Conservation (phyloP, 2,113 vertebrate genomes). For the Sylvilagus bachmani region DNA sequence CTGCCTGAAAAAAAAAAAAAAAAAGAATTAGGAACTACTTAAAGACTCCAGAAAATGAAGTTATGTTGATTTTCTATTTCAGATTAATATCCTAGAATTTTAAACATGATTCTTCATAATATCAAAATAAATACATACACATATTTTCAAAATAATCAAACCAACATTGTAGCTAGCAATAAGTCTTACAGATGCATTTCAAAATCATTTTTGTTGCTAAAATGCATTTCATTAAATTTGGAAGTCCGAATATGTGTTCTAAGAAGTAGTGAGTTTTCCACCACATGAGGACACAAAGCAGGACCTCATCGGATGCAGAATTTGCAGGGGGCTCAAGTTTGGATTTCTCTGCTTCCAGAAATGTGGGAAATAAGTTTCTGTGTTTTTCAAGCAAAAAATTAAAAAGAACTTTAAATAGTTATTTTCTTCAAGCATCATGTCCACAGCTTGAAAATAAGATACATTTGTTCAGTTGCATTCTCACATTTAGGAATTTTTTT, state of each 20-base stretch:
- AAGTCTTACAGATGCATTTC: not conserved
- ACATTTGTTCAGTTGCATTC: not conserved
- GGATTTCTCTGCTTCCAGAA: not conserved
- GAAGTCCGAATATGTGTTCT: not conserved
- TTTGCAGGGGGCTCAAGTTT: not conserved
- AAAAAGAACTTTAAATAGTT: not conserved
- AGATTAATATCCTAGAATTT: not conserved
- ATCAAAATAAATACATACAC: not conserved
- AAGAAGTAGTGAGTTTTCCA: not conserved
- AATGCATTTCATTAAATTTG: not conserved
- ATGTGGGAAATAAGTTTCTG: not conserved
- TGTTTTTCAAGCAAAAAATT: not conserved
- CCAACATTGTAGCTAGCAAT: not conserved
- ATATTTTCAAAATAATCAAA: conserved; percentile 14
- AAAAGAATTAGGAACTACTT: not conserved
- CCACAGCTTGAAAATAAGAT: not conserved
- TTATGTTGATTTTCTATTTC: not conserved
- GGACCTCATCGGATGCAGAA: not conserved
- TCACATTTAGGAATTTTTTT: not conserved
- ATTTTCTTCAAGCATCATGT: not conserved
- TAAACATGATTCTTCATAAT: not conserved
- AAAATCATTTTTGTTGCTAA: not conserved
- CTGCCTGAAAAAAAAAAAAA: no score
- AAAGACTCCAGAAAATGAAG: not conserved
- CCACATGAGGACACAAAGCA: no score